Conservation (phyloP, 2,888 invertebrate species). For the Campaea margaritaria region DNA sequence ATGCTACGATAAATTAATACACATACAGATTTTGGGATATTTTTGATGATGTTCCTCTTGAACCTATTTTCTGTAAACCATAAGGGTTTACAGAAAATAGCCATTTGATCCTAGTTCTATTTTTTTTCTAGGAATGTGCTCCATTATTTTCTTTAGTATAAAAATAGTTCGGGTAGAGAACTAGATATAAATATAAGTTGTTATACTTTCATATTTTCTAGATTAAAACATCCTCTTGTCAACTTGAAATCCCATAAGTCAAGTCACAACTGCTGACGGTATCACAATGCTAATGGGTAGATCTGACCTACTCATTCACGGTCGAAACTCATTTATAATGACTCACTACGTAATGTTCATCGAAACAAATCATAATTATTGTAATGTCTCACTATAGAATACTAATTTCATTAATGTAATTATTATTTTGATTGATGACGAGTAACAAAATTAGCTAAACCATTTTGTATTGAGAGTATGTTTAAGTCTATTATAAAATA, state of each 20-base stretch:
- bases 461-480: not conserved
- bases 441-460: not conserved
- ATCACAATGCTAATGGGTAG: not conserved
- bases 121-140: no score
- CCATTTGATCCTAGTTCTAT: no score
- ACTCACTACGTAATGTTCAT: not conserved
- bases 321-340: constrained; percentile 20
- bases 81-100: no score
- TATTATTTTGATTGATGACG: constrained; percentile 30
- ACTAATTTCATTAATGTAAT: constrained; percentile 15
- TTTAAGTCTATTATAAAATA: not conserved
- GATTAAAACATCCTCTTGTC: constrained; percentile 13
- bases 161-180: not conserved
- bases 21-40: no score
- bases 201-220: not conserved
- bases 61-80: no score
- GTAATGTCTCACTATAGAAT: no score
- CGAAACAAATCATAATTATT: no score
- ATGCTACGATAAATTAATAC: no score
- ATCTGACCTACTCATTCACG: constrained; percentile 31
- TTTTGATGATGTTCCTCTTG: no score
- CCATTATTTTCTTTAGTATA: no score
- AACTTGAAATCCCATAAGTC: constrained; percentile 23
- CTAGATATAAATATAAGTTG: no score
- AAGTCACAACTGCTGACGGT: constrained; percentile 27